Evolutionary conservation across 2,113 vertebrate genomes (phyloP).

Genomic region (Datnioides undecimradiatus): DNA sequence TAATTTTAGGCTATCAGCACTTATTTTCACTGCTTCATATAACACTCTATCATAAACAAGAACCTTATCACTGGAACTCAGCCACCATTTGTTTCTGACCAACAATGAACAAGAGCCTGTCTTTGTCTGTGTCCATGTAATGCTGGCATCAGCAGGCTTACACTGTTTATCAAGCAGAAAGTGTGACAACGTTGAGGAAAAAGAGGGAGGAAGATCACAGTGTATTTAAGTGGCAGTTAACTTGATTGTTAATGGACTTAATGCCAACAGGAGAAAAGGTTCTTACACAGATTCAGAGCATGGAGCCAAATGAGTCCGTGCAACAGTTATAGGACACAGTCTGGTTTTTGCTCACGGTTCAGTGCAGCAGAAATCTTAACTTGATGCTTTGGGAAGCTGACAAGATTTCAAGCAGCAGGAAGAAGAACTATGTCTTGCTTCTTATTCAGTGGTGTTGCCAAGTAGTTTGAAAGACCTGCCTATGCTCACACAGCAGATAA

Average conservation of each 20-base stretch:
- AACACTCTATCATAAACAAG: background rate
- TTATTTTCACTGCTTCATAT: background rate
- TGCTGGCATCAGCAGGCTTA: constrained; percentile 27
- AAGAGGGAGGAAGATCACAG: background rate
- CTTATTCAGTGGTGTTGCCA: background rate
- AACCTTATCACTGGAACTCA: background rate
- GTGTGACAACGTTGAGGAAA: background rate
- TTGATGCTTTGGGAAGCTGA: background rate
- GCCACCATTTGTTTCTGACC: constrained; percentile 8
- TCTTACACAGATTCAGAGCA: background rate
- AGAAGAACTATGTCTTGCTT: background rate
- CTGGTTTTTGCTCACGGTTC: background rate
- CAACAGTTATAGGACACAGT: background rate
- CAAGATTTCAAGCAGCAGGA: background rate
- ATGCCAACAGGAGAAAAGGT: background rate
- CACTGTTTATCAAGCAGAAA: constrained; percentile 10
- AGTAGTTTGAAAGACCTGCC: background rate
- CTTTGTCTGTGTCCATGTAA: constrained; percentile 9
- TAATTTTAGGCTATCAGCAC: background rate
- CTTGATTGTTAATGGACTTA: background rate
- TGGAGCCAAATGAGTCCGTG: background rate
- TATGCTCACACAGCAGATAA: background rate
- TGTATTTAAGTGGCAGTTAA: constrained; percentile 14
- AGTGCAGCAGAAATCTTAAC: background rate
- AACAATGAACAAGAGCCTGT: too few relatives aligned